Evolutionary conservation across 2,888 invertebrate species (phyloP).

Genomic region (Euzophera pinguis): DNA sequence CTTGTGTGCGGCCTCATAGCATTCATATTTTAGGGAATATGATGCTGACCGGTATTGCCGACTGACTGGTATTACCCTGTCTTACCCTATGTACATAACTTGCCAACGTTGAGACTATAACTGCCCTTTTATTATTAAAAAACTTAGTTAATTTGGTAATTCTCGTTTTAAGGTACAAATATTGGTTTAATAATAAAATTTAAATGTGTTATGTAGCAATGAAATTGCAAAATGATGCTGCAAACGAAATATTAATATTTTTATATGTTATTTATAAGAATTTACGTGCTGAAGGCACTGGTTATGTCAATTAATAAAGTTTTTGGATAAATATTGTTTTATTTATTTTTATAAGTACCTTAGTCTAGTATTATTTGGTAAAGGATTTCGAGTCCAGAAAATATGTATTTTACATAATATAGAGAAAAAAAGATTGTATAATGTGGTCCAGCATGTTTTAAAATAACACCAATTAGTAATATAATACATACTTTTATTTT

Average conservation of each 20-base stretch:
- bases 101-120: conserved; percentile 27
- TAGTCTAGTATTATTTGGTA: too few relatives aligned
- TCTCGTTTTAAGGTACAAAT: not conserved
- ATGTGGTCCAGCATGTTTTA: too few relatives aligned
- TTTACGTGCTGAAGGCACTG: conserved; percentile 34
- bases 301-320: conserved; percentile 45
- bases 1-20: too few relatives aligned
- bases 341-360: too few relatives aligned
- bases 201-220: conserved; percentile 28
- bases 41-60: too few relatives aligned
- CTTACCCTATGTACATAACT: conserved; percentile 25
- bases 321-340: conserved; percentile 8
- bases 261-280: conserved; percentile 41
- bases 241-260: conserved; percentile 37
- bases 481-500: too few relatives aligned
- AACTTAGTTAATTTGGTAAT: conserved; percentile 20
- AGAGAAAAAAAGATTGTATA: too few relatives aligned
- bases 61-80: too few relatives aligned
- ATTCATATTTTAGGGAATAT: too few relatives aligned
- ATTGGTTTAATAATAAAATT: conserved; percentile 1
- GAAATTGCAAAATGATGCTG: conserved; percentile 31
- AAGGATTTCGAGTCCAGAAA: too few relatives aligned
- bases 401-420: not conserved
- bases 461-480: too few relatives aligned
- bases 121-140: conserved; percentile 22